A percentile compares a stretch with the other conserved stretches of the same genome.
phyloP scores from a whole-genome alignment of 2,888 invertebrate genomes.

The Clitarchus hookeri region DNA sequence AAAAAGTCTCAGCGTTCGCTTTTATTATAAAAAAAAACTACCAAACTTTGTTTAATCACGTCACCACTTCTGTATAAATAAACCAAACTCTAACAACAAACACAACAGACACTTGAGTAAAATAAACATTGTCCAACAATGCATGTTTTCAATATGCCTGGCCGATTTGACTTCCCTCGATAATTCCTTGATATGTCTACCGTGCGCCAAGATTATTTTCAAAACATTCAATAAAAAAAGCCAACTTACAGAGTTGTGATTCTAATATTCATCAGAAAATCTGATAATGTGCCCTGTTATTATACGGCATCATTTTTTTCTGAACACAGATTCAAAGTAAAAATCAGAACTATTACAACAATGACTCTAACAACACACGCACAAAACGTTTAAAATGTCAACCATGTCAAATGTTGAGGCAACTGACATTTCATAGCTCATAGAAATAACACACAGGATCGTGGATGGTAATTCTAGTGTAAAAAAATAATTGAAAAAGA shows the following conservation, averaged over 20 bases:
- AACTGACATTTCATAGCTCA: slow-evolving; percentile 14
- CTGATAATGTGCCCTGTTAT: neutral
- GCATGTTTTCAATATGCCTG: neutral
- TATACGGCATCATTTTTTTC: neutral
- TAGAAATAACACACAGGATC: neutral
- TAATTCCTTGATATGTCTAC: neutral
- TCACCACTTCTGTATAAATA: too few species aligned
- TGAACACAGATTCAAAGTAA: neutral
- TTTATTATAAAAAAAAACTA: too few species aligned
- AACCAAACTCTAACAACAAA: too few species aligned
- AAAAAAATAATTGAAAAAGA: too few species aligned
- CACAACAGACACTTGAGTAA: too few species aligned
- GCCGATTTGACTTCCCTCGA: neutral
- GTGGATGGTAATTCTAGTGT: too few species aligned
- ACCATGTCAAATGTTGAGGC: neutral
- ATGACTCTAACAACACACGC: neutral
- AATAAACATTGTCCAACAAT: too few species aligned
- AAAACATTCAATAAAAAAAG: neutral
- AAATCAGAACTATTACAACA: neutral
- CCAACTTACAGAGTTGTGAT: neutral
- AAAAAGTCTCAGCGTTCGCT: too few species aligned
- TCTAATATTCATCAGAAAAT: neutral
- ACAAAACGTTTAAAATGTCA: slow-evolving; percentile 5
- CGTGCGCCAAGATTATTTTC: neutral
- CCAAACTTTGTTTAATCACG: too few species aligned